Percentiles rank a stretch among this genome's conserved stretches.
These are phyloP conservation scores for Sylvietta virens DNA, from an alignment of 2,113 vertebrate genomes.

Conservation along the genomic window DNA sequence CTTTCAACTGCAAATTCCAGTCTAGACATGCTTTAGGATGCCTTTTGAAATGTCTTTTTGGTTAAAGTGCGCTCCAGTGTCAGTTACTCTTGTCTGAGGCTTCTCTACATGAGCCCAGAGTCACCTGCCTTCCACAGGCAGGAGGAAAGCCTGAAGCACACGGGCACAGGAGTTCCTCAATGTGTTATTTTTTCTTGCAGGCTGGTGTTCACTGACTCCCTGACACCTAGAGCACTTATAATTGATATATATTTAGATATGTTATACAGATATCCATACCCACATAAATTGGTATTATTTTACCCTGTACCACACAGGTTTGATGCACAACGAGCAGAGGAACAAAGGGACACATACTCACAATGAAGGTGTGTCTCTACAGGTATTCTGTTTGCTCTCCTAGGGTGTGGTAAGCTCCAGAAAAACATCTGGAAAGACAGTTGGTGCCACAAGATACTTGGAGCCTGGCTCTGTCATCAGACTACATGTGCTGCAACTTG, in stretches of 20 bases:
- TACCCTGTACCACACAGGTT: background rate
- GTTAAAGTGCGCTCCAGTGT: conserved; percentile 6
- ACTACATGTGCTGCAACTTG: background rate
- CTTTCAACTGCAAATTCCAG: conserved; percentile 47
- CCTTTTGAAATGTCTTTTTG: conserved; percentile 28
- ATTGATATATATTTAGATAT: background rate
- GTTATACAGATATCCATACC: rapidly evolving
- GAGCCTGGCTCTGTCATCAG: background rate
- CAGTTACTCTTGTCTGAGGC: background rate
- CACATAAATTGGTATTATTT: background rate
- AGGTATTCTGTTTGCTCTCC: background rate
- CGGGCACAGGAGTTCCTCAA: background rate
- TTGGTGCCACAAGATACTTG: background rate
- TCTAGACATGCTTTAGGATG: conserved; percentile 25
- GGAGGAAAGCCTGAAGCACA: background rate
- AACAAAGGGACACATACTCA: background rate
- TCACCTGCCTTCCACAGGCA: background rate
- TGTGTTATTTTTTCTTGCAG: background rate
- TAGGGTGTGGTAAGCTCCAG: background rate
- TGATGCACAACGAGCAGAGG: background rate
- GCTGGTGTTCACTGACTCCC: background rate
- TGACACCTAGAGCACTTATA: background rate
- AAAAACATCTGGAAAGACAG: background rate
- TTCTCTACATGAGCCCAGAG: background rate
- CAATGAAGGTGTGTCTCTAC: background rate